Percentiles rank a stretch among this genome's conserved stretches.
phyloP scores from a whole-genome alignment of 2,888 invertebrate genomes.

The Noctua fimbriata region DNA sequence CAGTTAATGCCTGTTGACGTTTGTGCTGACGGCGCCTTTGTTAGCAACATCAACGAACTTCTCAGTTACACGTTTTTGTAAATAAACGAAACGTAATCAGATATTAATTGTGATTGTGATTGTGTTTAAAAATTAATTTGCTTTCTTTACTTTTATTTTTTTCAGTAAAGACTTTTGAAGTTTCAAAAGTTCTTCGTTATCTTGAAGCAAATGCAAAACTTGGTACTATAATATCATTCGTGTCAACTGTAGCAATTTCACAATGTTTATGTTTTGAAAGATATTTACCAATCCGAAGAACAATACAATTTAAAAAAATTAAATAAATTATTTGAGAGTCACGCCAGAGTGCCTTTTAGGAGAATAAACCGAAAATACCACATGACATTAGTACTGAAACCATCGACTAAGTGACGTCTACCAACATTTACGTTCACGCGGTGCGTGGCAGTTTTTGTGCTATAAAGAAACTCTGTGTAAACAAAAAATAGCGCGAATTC shows the following conservation, averaged over 20 bases:
- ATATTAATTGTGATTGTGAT: conserved; percentile 16
- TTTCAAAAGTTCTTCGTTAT: not conserved
- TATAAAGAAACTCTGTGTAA: not conserved
- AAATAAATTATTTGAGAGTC: not conserved
- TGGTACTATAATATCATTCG: not conserved
- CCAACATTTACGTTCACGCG: not conserved
- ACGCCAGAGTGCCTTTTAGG: not conserved
- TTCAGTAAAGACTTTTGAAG: not conserved
- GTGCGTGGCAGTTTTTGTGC: not conserved
- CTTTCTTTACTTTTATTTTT: not conserved
- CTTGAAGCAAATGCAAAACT: not conserved
- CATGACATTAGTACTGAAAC: not conserved
- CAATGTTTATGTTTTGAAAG: not conserved
- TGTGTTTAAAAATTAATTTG: not conserved
- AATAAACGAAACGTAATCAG: conserved; percentile 17
- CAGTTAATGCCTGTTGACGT: conserved; percentile 41
- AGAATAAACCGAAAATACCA: not conserved
- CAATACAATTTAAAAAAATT: not conserved
- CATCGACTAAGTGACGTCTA: conserved; percentile 1
- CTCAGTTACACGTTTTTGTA: conserved; percentile 8
- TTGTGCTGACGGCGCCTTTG: conserved; percentile 25
- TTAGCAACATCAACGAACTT: conserved; percentile 16
- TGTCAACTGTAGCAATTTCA: not conserved
- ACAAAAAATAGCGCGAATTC: conserved; percentile 28
- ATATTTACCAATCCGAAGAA: not conserved